phyloP scores from a whole-genome alignment of 2,797 vertebrate species.

The Oreortyx pictus region DNA sequence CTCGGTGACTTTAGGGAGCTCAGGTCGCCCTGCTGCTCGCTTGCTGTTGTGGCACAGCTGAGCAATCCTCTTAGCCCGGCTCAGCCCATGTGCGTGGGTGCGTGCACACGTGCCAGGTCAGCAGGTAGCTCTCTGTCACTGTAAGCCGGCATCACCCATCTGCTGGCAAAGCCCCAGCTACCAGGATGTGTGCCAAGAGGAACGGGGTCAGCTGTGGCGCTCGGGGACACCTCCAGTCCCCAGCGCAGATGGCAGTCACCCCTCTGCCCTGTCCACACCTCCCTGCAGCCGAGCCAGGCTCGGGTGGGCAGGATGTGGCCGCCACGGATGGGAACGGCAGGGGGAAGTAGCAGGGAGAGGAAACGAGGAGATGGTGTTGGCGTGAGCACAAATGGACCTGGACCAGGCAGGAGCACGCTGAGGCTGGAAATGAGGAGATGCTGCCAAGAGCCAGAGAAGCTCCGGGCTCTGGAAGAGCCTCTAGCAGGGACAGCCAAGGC shows the following conservation, averaged over 20 bases:
- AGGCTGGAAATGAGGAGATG: neutral
- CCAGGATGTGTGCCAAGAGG: neutral
- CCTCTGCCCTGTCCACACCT: neutral
- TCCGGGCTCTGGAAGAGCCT: neutral
- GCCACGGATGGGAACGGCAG: neutral
- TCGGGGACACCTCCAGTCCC: neutral
- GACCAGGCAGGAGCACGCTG: neutral
- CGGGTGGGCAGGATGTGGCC: neutral
- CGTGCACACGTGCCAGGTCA: neutral
- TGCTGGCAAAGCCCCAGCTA: neutral
- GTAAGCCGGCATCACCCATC: neutral
- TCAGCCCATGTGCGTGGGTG: neutral
- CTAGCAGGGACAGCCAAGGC: accelerated
- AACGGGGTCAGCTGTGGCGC: neutral
- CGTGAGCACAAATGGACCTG: neutral
- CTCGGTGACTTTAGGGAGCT: neutral
- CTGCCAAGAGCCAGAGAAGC: neutral
- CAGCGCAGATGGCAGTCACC: neutral
- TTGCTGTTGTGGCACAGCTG: neutral
- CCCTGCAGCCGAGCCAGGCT: neutral
- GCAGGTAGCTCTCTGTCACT: neutral
- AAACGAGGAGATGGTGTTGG: neutral
- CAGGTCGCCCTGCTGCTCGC: neutral
- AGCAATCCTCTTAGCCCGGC: constrained; percentile 59
- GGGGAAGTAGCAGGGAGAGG: neutral